Base-by-base conservation (phyloP, 37 sponge, comb jelly and placozoan genomes). In the Halisarca cf. caerulea region DNA sequence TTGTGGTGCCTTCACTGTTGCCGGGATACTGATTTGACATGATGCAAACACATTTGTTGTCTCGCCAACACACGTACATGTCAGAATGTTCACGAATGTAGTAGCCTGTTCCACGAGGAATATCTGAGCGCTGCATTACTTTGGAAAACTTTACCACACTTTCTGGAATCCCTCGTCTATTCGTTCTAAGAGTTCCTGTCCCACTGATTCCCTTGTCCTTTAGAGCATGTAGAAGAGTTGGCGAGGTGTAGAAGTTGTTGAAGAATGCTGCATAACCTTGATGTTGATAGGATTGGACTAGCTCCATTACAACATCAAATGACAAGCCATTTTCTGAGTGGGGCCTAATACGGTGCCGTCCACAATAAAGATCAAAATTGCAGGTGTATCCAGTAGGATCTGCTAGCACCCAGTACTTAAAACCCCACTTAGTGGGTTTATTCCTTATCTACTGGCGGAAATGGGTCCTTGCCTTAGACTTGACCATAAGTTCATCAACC, bases 51-150 rank as follows among this genome's bases (percentile, higher is more conserved):
- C 59, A 47, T 6, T 33, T 47, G 40, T 55, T 84, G 41, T 84
- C 85, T 78, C 27, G 64, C 83, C 83, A 82, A 21, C 51, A 28
- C 2, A 32, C 23, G 38, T 82, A 68, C 8, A 82, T 70, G 23
- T 32, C 8, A 21, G 24, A 24, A n/a, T 45, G 47, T 21, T 66
- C 83, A 6, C 71, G 33, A 18, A 66, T 30, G 28, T 82, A 82
- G 68, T 30, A 68, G 3, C 69, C 54, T 9, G 45, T 33, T 21
- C 83, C 83, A 8, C 83, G 3, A 18, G 41, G 44, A 30, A 30
- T 44, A 82, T 80, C 59, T 9, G 58, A 24, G 4, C 42, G 17
- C 5, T 20, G 18, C 82, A 81, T 34, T 5, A 28, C 36, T n/a
- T 61, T 33, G 8, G 15, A 4, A 2, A 57, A 6, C 23, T 55